Percentiles rank a stretch among this genome's conserved stretches.
phyloP scores from a whole-genome alignment of 2,113 vertebrate species.

The Channa argus region DNA sequence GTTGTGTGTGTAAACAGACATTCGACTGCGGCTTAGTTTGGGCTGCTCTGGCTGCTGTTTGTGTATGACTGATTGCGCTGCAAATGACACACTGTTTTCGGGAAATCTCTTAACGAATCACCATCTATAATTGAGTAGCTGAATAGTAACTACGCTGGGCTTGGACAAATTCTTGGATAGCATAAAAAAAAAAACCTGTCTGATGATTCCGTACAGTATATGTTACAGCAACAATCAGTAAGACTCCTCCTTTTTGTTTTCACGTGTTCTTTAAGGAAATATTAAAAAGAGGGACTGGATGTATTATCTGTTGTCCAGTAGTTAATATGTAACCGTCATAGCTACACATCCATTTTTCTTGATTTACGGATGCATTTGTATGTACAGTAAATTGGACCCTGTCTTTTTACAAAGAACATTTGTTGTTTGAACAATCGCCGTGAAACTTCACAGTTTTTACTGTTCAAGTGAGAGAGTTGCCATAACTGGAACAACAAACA shows the following conservation, averaged over 20 bases:
- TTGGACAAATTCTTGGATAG: conserved; percentile 37
- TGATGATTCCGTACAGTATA: neutral
- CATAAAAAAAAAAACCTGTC: conserved; percentile 4
- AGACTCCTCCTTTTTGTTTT: neutral
- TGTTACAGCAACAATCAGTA: neutral
- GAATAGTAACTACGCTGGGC: conserved; percentile 55
- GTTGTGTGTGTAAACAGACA: conserved; percentile 4
- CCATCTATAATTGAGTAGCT: conserved; percentile 63
- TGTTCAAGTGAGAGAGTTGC: too few species aligned
- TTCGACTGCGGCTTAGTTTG: conserved; percentile 4
- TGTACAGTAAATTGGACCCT: too few species aligned
- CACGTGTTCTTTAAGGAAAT: neutral
- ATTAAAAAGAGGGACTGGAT: neutral
- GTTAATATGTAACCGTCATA: too few species aligned
- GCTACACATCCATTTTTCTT: too few species aligned
- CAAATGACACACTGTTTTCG: conserved; percentile 51
- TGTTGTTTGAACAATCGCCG: too few species aligned
- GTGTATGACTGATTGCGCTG: conserved; percentile 39
- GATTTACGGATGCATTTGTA: too few species aligned
- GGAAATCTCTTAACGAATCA: conserved; percentile 74
- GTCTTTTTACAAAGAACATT: too few species aligned
- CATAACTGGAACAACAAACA: too few species aligned
- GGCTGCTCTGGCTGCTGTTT: conserved; percentile 4
- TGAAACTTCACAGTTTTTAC: too few species aligned
- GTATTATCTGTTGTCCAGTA: too few species aligned